Base-by-base conservation (phyloP, 2,113 vertebrate species). In the Equus przewalskii region DNA sequence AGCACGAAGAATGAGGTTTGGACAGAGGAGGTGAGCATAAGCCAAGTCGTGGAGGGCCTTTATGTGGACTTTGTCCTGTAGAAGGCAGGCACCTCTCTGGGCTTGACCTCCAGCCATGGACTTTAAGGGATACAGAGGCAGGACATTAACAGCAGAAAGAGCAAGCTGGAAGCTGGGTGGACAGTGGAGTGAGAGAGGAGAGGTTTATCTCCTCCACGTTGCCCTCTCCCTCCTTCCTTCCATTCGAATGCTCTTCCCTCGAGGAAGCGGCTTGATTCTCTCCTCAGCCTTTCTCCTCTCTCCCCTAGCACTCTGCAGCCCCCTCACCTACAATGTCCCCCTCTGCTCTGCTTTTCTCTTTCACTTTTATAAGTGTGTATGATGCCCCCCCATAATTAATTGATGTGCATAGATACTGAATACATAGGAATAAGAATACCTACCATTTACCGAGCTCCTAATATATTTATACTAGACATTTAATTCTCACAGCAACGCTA, bases 191-290 rank as follows among this genome's bases (percentile, higher is more conserved):
- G 28, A 46, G 41, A 72, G 60, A 79, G 60, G 44, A 79, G 24
- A 58, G 51, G 6, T 44, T 30, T 36, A 2, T 4, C 21, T 21
- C 12, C 26, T 64, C 19, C 7, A 7, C 0, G 0, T 19, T n/a
- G 12, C 21, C 28, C 11, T 70, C 51, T 82, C 88, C 22, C 24
- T 3, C n/a, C 30, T 87, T 30, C 19, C 18, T 58, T 82, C 90
- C 9, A 5, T 14, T 26, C 36, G 72, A 12, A 49, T 21, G 18
- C 18, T 28, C 19, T 51, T 51, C 78, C 41, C n/a, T 54, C 19
- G 28, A 73, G 12, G 36, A 65, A 30, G 2, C 30, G 30, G 44
- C 56, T n/a, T 1, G 7, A 11, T 30, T 83, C 49, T 64, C 22
- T 44, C 80, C 64, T 49, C 16, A 54, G 49, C 44, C 14, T 54